phyloP scores from a whole-genome alignment of 2,888 invertebrate species.

The Coenonympha arcania region DNA sequence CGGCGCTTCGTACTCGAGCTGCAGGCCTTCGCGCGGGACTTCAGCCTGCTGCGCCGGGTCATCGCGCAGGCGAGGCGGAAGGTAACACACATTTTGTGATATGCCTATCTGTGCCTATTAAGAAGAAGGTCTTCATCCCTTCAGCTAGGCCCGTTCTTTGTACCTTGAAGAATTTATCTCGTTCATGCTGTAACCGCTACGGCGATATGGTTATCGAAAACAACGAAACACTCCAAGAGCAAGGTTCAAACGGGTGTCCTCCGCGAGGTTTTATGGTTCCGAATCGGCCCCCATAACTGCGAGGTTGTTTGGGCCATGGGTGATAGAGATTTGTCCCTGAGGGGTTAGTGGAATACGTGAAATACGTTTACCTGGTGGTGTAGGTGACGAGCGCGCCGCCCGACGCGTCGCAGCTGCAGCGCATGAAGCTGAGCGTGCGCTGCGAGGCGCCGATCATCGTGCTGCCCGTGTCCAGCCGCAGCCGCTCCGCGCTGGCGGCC shows the following conservation, averaged over 20 bases:
- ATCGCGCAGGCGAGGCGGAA: conserved; percentile 79
- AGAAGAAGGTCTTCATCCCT: too few species aligned
- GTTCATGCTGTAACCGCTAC: too few species aligned
- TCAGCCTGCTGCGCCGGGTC: conserved; percentile 87
- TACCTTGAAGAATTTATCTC: too few species aligned
- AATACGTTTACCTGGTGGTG: neutral
- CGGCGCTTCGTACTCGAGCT: conserved; percentile 93
- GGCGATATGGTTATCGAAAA: too few species aligned
- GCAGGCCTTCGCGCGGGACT: conserved; percentile 88
- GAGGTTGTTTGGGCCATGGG: too few species aligned
- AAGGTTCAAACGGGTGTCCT: too few species aligned
- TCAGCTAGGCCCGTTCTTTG: too few species aligned
- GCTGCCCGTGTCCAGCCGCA: conserved; percentile 87
- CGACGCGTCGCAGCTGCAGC: conserved; percentile 75
- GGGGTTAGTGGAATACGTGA: neutral
- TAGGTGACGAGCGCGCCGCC: conserved; percentile 36
- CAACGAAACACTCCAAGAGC: too few species aligned
- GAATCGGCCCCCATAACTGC: neutral
- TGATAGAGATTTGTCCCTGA: too few species aligned
- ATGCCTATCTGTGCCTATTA: too few species aligned
- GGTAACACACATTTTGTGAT: conserved; percentile 42
- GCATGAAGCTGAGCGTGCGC: conserved; percentile 72
- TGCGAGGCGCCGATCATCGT: conserved; percentile 84
- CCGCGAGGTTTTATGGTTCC: too few species aligned
- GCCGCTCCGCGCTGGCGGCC: conserved; percentile 83